Base-by-base conservation (phyloP, 2,888 invertebrate species). In the Ophraella communa region DNA sequence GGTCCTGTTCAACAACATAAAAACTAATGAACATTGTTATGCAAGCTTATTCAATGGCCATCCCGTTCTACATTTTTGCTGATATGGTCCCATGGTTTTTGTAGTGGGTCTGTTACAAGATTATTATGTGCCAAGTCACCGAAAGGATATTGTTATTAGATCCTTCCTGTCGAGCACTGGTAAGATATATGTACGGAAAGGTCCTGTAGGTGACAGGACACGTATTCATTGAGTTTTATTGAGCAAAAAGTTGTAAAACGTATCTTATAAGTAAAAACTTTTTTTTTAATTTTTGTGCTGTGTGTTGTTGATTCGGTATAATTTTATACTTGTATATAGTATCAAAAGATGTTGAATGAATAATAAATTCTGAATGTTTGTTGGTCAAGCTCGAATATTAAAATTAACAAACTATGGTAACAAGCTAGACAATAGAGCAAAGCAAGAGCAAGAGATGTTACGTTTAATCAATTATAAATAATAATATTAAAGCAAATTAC, bases 1-100 rank as follows among this genome's bases (percentile, higher is more conserved):
- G 27, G 17, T 27, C 49, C 49, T 51, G 49, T 27, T 27, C n/a
- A 4, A 7, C n/a, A 45, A 35, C 52, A 64, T 68, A 64, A 66
- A 68, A 68, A 66, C 55, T 66, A 68, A 68, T 64, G 64, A 64
- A 56, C 52, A 67, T 67, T 62, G 62, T 52, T 59, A 64, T 52
- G 64, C 58, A 58, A 49, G 64, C 21, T 49, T 27, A 56, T 62
- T 62, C 65, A 60, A 66, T 64, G 64, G 62, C 61, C 56, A 60
- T 60, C 62, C 62, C 58, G 64, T 61, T 64, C 49, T 42, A 54
- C 55, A 65, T 65, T 55, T 62, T 51, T 62, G 61, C 58, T 62
- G 64, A 65, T 61, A 44, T 21, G 33, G 39, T 52, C 45, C 27
- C 20, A 39, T 27, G 58, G 33, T 64, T 66, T 64, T 64, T 62